phyloP scores from a whole-genome alignment of 1,140 invertebrate species.

The Nixonia krombeini region DNA sequence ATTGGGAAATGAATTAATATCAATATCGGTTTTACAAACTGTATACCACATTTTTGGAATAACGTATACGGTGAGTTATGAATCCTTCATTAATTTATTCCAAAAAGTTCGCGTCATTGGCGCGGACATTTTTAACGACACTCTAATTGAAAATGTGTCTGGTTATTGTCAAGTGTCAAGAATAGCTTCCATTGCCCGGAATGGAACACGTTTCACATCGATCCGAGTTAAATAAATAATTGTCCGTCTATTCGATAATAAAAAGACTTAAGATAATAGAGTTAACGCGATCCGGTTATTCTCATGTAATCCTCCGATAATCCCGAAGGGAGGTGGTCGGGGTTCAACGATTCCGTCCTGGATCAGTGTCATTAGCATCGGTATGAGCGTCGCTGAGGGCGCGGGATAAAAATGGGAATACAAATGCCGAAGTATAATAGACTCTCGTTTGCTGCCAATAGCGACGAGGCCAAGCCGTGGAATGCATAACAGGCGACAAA shows the following conservation, averaged over 20 bases:
- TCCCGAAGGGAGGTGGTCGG: conserved; percentile 24
- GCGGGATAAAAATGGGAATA: conserved; percentile 64
- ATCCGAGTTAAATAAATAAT: conserved; percentile 49
- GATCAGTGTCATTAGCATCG: conserved; percentile 34
- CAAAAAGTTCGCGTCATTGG: too few species aligned
- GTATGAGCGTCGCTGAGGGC: conserved; percentile 53
- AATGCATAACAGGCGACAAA: conserved; percentile 52
- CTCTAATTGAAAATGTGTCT: too few species aligned
- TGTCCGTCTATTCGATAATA: conserved; percentile 32
- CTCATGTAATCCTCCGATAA: conserved; percentile 38
- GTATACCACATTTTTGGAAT: too few species aligned
- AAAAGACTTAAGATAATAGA: conserved; percentile 40
- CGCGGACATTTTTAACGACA: too few species aligned
- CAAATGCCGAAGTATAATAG: conserved; percentile 62
- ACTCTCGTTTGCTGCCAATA: conserved; percentile 56
- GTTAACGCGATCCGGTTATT: conserved; percentile 44
- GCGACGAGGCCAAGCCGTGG: conserved; percentile 56
- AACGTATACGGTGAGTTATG: too few species aligned
- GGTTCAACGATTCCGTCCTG: conserved; percentile 17
- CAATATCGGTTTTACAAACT: too few species aligned
- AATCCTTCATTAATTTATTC: too few species aligned
- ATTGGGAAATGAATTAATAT: too few species aligned
- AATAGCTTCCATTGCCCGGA: conserved; percentile 2
- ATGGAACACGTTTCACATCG: conserved; percentile 32
- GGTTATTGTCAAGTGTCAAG: too few species aligned